These are phyloP conservation scores for Astreopora myriophthalma DNA, from an alignment of 64 coral and sea anemone genomes.

Conservation along the genomic window DNA sequence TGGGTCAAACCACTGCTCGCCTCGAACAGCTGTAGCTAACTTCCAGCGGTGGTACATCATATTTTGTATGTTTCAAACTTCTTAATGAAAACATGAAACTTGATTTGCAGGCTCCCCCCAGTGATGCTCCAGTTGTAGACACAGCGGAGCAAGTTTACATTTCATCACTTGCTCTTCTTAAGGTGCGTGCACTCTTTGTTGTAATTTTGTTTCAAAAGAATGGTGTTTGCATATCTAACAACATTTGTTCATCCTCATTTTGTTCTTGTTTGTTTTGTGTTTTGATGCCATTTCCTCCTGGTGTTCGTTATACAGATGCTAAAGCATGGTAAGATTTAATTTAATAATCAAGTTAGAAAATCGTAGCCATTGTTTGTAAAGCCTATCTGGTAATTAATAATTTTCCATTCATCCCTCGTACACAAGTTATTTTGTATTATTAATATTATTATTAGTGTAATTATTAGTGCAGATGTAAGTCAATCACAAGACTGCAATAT, in stretches of 20 bases:
- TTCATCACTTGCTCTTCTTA: conserved; percentile 92
- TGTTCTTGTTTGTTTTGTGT: not conserved
- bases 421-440: too few species aligned
- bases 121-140: conserved; percentile 97
- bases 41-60: not conserved
- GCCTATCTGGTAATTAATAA: too few species aligned
- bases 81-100: too few species aligned
- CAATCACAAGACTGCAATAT: too few species aligned
- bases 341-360: not conserved
- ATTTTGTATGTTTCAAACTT: too few species aligned
- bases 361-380: too few species aligned
- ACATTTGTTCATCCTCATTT: not conserved
- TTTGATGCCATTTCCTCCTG: not conserved
- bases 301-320: conserved; percentile 73
- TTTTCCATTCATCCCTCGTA: too few species aligned
- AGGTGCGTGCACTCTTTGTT: conserved; percentile 42
- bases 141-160: conserved; percentile 99
- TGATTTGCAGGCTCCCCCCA: conserved; percentile 68
- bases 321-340: conserved; percentile 92
- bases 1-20: too few species aligned
- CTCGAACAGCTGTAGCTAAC: not conserved
- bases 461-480: too few species aligned
- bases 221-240: not conserved
- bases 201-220: not conserved
- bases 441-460: too few species aligned